phyloP scores from a whole-genome alignment of 2,888 invertebrate genomes.

The Lasioglossum villosulum region DNA sequence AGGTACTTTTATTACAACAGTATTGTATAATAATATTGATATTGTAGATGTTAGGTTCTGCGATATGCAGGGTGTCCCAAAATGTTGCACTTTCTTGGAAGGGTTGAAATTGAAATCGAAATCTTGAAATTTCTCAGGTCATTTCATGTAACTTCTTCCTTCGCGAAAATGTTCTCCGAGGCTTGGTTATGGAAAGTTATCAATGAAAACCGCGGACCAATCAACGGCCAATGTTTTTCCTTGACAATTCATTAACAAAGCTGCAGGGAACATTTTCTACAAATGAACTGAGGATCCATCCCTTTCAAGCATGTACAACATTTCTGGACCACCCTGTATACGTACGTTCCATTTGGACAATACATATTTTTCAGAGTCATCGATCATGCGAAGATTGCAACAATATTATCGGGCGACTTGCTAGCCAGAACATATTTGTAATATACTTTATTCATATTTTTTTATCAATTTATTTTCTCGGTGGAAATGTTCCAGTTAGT shows the following conservation, averaged over 20 bases:
- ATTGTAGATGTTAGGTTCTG: neutral
- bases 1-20: constrained; percentile 20
- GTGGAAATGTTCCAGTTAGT: neutral
- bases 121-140: too few species aligned
- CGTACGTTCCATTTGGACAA: neutral
- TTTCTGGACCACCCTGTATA: neutral
- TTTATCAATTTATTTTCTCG: neutral
- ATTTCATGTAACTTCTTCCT: neutral
- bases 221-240: neutral
- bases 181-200: neutral
- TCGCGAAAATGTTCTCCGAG: neutral
- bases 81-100: neutral
- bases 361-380: neutral
- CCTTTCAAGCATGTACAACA: neutral
- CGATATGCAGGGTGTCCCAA: neutral
- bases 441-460: neutral
- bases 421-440: neutral
- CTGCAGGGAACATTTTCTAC: neutral
- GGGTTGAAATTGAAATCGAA: too few species aligned
- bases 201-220: too few species aligned
- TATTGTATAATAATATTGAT: constrained; percentile 7
- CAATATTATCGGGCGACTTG: neutral
- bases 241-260: neutral
- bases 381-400: neutral
- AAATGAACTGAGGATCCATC: neutral